phyloP scores from a whole-genome alignment of 2,888 invertebrate species.

The Loripinus fragilis region DNA sequence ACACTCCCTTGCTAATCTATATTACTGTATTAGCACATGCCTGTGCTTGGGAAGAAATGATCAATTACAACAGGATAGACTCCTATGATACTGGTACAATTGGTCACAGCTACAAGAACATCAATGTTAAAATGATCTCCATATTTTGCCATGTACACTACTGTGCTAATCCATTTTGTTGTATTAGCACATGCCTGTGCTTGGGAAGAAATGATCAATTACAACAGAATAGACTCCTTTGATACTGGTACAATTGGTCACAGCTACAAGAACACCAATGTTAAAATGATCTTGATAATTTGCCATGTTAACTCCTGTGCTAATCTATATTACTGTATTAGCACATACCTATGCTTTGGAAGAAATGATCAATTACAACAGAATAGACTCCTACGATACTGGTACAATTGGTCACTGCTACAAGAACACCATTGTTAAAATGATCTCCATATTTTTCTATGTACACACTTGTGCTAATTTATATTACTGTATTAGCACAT shows the following conservation, averaged over 20 bases:
- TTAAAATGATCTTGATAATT: not conserved
- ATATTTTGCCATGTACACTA: not conserved
- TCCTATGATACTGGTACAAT: too few species aligned
- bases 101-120: too few species aligned
- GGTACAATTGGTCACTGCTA: too few species aligned
- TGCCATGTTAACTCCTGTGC: not conserved
- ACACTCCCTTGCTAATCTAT: not conserved
- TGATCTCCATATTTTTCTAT: not conserved
- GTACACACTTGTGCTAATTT: slow-evolving; percentile 1
- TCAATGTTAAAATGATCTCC: not conserved
- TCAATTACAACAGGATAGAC: not conserved
- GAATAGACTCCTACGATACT: too few species aligned
- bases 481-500: not conserved
- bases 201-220: not conserved
- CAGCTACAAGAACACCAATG: not conserved
- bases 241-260: not conserved
- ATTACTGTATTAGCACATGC: not conserved
- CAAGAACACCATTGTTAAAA: too few species aligned
- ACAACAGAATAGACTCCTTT: not conserved
- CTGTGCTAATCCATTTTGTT: not conserved
- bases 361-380: too few species aligned
- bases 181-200: slow-evolving; percentile 8
- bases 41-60: not conserved
- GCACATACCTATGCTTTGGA: not conserved
- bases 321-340: not conserved